A percentile compares a stretch with the other conserved stretches of the same genome.
Evolutionary conservation across 64 coral and sea anemone genomes (phyloP).

Genomic region (Pocillopora verrucosa): DNA sequence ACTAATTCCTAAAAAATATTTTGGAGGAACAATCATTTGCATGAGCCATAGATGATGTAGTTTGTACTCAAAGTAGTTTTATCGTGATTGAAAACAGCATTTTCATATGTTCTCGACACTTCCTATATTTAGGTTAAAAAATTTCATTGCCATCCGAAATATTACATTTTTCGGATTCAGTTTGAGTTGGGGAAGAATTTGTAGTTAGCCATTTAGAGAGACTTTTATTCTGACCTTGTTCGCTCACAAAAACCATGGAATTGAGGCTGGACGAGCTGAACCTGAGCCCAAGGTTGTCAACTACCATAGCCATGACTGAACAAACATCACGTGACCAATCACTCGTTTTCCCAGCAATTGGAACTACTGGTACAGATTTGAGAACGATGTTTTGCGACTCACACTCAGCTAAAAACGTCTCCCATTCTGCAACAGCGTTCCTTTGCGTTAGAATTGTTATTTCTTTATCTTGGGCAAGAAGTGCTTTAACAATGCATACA

Average conservation of each 20-base stretch:
- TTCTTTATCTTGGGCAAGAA: slow-evolving; percentile 25
- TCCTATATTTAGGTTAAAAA: no score
- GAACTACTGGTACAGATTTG: neutral
- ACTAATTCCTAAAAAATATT: no score
- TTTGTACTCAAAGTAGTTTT: no score
- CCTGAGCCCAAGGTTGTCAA: neutral
- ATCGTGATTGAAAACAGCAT: no score
- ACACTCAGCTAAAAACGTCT: neutral
- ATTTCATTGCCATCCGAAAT: no score
- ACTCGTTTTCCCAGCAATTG: neutral
- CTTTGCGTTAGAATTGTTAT: neutral
- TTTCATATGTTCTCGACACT: no score
- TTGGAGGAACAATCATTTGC: no score
- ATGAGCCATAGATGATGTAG: no score
- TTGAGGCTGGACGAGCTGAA: slow-evolving; percentile 10
- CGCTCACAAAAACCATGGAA: neutral
- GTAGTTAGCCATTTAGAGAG: neutral
- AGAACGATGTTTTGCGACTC: neutral
- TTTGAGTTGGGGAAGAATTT: neutral
- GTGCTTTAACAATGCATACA: neutral
- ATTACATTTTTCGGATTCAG: no score
- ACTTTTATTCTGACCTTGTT: neutral
- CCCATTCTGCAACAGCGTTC: neutral
- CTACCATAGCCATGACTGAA: neutral
- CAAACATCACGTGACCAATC: neutral